Percentiles rank a stretch among this genome's conserved stretches.
Evolutionary conservation across 2,797 vertebrate genomes (phyloP).

Genomic region (Sebastes melanostomus): DNA sequence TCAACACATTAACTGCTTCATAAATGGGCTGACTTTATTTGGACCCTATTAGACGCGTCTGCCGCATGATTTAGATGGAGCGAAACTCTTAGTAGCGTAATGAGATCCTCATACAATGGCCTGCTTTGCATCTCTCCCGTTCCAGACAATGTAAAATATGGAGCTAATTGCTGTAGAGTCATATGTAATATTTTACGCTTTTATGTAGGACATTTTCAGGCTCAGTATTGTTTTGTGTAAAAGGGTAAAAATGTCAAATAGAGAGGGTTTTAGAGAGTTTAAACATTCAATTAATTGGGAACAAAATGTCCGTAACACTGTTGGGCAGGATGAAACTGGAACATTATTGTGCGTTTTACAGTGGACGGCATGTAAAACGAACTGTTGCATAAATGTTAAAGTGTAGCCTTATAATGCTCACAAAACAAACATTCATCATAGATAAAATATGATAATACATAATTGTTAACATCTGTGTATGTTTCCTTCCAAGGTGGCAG

Average conservation of each 20-base stretch:
- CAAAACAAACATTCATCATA: background rate
- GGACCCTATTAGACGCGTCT: slow-evolving; percentile 62
- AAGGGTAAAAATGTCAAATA: slow-evolving; percentile 37
- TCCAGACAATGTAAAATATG: slow-evolving; percentile 53
- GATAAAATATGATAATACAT: background rate
- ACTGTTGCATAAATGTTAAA: background rate
- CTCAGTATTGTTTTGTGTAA: slow-evolving; percentile 35
- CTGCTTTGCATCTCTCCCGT: slow-evolving; percentile 59
- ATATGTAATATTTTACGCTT: slow-evolving; percentile 54
- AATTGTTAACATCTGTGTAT: background rate
- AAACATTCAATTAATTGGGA: slow-evolving; percentile 33
- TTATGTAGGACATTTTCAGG: slow-evolving; percentile 41
- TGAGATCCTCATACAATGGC: slow-evolving; percentile 63
- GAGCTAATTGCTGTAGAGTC: slow-evolving; percentile 59
- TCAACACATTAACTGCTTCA: slow-evolving; percentile 70
- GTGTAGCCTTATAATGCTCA: background rate
- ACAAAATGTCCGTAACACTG: slow-evolving; percentile 12
- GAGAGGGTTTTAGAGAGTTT: slow-evolving; percentile 32
- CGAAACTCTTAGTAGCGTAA: slow-evolving; percentile 54
- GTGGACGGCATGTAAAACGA: slow-evolving; percentile 23
- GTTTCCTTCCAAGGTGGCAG: background rate
- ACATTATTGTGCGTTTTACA: slow-evolving; percentile 27
- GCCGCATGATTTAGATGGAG: slow-evolving; percentile 65
- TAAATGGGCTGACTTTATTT: slow-evolving; percentile 74
- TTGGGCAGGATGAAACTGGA: background rate